A percentile compares a stretch with the other conserved stretches of the same genome.
phyloP scores from a whole-genome alignment of 1,140 invertebrate genomes.

The Babylonia areolata region DNA sequence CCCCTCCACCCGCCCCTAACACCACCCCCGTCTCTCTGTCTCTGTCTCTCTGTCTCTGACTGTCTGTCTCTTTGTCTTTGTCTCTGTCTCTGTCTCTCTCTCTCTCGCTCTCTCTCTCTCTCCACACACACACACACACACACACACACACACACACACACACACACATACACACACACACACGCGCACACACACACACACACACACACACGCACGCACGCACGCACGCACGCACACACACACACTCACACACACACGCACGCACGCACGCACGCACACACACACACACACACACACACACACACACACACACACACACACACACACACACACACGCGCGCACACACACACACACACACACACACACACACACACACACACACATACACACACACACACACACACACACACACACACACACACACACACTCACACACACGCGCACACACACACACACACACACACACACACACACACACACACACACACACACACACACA shows the following conservation, averaged over 20 bases:
- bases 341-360: not conserved
- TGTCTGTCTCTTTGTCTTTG: too few relatives aligned
- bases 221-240: not conserved
- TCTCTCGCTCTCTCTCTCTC: too few relatives aligned
- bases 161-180: not conserved
- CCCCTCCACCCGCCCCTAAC: too few relatives aligned
- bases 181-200: conserved; percentile 2
- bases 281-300: not conserved
- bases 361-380: conserved; percentile 1
- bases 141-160: not conserved
- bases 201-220: not conserved
- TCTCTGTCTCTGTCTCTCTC: too few relatives aligned
- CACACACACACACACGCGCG: not conserved
- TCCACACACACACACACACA: conserved; percentile 10
- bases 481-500: too few relatives aligned
- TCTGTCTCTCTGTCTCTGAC: too few relatives aligned
- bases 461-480: too few relatives aligned
- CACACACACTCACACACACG: not conserved
- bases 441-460: not conserved
- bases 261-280: not conserved
- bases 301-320: not conserved
- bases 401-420: conserved; percentile 22
- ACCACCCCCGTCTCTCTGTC: too few relatives aligned
- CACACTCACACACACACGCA: not conserved
- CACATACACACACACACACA: not conserved